Evolutionary conservation across 2,797 vertebrate species (phyloP).

Genomic region (Lacerta bilineata): DNA sequence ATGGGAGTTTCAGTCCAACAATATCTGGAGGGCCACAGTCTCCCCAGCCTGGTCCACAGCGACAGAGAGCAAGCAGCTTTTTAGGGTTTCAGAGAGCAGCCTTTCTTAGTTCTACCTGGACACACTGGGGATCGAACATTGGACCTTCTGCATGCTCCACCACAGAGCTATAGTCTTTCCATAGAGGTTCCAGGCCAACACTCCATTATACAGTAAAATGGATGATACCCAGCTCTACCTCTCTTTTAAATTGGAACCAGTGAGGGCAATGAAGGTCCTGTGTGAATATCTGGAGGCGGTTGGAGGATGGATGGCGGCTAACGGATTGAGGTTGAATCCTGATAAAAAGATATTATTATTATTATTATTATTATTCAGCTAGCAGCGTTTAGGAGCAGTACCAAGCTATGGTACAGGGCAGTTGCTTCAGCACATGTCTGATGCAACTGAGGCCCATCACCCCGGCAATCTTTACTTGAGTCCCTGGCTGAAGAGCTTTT

Average conservation of each 20-base stretch:
- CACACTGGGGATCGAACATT: background rate
- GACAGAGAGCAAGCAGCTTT: background rate
- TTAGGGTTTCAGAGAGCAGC: background rate
- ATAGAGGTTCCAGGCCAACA: background rate
- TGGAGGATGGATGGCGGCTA: too few relatives aligned
- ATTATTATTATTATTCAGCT: conserved; percentile 8
- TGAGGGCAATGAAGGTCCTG: too few relatives aligned
- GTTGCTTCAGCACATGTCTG: background rate
- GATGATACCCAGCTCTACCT: too few relatives aligned
- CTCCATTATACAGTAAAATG: background rate
- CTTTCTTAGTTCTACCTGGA: background rate
- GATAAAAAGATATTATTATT: too few relatives aligned
- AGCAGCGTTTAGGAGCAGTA: background rate
- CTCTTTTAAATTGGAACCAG: too few relatives aligned
- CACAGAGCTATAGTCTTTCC: background rate
- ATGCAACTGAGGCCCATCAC: background rate
- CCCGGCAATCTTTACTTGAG: background rate
- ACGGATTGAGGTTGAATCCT: too few relatives aligned
- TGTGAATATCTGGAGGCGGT: too few relatives aligned
- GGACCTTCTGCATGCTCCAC: background rate
- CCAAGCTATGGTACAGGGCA: background rate
- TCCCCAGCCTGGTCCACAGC: background rate
- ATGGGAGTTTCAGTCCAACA: background rate
- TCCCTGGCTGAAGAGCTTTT: background rate
- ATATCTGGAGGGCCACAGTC: background rate